A percentile compares a stretch with the other conserved stretches of the same genome.
Conservation (phyloP, 1,140 invertebrate species). For the Chironomus striatipennis region DNA sequence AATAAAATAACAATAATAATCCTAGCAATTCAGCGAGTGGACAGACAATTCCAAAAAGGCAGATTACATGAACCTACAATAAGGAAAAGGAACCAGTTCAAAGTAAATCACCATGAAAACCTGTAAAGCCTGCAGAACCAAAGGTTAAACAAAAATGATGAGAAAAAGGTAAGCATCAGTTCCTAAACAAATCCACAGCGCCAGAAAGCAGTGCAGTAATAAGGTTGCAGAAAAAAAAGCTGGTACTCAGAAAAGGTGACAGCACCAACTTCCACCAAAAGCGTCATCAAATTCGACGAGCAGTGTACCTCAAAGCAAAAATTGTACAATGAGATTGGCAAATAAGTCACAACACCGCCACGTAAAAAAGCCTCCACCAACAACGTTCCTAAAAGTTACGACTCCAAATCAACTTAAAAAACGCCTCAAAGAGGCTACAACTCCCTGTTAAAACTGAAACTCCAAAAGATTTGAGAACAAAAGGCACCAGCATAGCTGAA, state of each 20-base stretch:
- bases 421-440: background rate
- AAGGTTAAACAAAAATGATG: background rate
- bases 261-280: background rate
- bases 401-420: background rate
- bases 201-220: background rate
- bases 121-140: background rate
- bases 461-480: too few species aligned
- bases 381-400: conserved; percentile 12
- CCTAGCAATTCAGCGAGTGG: too few species aligned
- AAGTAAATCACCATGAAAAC: background rate
- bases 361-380: background rate
- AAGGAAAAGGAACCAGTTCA: background rate
- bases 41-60: background rate
- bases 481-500: background rate
- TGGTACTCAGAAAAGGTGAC: background rate
- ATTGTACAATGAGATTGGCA: background rate
- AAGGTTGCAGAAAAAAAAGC: conserved; percentile 23
- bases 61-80: background rate
- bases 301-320: background rate
- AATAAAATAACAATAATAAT: too few species aligned
- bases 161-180: background rate
- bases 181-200: background rate
- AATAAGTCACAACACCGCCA: background rate
- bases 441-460: conserved; percentile 11
- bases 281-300: background rate